A percentile compares a stretch with the other conserved stretches of the same genome.
Evolutionary conservation across 2,797 vertebrate species (phyloP).

Genomic region (Pangasius krempfi): DNA sequence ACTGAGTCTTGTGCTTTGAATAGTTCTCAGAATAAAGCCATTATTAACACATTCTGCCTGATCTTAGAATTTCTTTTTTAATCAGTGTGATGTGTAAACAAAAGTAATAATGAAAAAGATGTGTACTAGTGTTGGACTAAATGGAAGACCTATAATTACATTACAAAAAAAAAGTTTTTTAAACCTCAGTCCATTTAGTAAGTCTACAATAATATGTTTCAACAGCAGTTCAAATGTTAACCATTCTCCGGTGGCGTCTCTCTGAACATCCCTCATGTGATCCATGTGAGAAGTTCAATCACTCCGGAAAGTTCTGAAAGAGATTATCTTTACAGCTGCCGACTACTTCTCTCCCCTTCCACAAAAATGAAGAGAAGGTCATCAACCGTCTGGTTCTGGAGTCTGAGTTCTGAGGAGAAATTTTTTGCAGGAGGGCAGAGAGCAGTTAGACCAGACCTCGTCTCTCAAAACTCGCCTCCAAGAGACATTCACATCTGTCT

Average conservation of each 20-base stretch:
- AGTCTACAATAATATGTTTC: slow-evolving; percentile 16
- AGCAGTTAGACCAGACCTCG: slow-evolving; percentile 30
- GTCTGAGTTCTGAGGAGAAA: slow-evolving; percentile 34
- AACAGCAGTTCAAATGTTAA: slow-evolving; percentile 48
- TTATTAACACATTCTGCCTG: not conserved
- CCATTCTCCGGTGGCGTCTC: slow-evolving; percentile 31
- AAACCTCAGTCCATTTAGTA: slow-evolving; percentile 17
- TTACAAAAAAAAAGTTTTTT: not conserved
- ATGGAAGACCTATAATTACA: not conserved
- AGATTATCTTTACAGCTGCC: slow-evolving; percentile 54
- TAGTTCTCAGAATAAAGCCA: not conserved
- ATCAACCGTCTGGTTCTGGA: slow-evolving; percentile 50
- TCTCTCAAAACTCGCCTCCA: slow-evolving; percentile 50
- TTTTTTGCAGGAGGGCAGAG: slow-evolving; percentile 43
- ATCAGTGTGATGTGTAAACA: not conserved
- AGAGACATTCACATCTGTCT: slow-evolving; percentile 67
- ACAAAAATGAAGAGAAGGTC: slow-evolving; percentile 46
- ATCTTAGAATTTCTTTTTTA: not conserved
- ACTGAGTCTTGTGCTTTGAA: not conserved
- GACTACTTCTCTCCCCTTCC: slow-evolving; percentile 52
- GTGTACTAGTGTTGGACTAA: not conserved
- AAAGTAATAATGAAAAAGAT: not conserved
- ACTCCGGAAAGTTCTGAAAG: slow-evolving; percentile 46
- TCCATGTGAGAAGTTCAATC: slow-evolving; percentile 53
- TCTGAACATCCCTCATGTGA: slow-evolving; percentile 37